Conservation (phyloP, 2,797 vertebrate genomes). For the Thaleichthys pacificus region DNA sequence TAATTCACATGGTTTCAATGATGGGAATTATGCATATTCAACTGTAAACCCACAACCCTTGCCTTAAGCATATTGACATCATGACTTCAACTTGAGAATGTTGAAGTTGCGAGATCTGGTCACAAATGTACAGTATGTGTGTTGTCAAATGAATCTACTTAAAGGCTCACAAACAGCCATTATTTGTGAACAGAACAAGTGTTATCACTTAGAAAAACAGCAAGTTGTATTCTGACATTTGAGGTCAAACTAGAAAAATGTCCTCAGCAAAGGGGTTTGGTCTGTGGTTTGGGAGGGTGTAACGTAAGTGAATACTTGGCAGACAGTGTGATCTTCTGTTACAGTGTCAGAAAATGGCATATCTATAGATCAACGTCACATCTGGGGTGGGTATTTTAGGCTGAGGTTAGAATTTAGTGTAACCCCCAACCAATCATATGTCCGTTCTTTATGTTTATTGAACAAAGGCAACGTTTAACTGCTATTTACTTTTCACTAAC, state of each 20-base stretch:
- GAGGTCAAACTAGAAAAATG: slow-evolving; percentile 35
- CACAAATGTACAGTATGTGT: slow-evolving; percentile 9
- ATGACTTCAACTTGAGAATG: slow-evolving; percentile 46
- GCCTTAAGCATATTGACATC: slow-evolving; percentile 30
- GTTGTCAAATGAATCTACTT: slow-evolving; percentile 13
- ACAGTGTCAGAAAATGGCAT: background rate
- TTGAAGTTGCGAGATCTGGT: slow-evolving; percentile 33
- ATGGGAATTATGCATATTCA: slow-evolving; percentile 75
- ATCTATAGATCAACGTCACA: background rate
- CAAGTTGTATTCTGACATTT: slow-evolving; percentile 25
- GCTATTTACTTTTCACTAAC: too few relatives aligned
- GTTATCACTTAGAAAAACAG: slow-evolving; percentile 32
- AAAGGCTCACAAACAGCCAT: slow-evolving; percentile 20
- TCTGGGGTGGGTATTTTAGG: too few relatives aligned
- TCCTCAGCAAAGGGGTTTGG: slow-evolving; percentile 25
- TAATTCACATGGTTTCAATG: slow-evolving; percentile 85
- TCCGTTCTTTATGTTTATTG: too few relatives aligned
- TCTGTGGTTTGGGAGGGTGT: slow-evolving; percentile 10
- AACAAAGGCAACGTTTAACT: too few relatives aligned
- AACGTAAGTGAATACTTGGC: background rate
- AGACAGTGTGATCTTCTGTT: background rate
- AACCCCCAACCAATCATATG: too few relatives aligned
- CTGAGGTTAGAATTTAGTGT: too few relatives aligned
- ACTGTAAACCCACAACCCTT: slow-evolving; percentile 50
- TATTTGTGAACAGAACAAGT: slow-evolving; percentile 34